Conservation (phyloP, 2,888 invertebrate species). For the Elysia crispata region DNA sequence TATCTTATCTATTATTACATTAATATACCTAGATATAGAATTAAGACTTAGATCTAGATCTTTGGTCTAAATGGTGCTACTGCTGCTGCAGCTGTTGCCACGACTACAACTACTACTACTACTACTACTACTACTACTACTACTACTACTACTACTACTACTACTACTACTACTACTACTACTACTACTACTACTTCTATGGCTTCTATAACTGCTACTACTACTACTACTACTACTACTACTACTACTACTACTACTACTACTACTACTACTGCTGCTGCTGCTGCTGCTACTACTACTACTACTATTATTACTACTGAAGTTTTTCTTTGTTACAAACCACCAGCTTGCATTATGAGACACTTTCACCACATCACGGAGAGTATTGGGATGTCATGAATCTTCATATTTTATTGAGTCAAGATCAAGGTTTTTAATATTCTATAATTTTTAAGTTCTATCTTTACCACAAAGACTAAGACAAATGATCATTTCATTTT, state of each 20-base stretch:
- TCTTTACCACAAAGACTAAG: too few relatives aligned
- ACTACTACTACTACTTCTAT: conserved; percentile 11
- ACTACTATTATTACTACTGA: not conserved
- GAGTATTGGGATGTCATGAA: too few relatives aligned
- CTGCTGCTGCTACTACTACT: conserved; percentile 10
- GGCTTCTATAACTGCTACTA: not conserved
- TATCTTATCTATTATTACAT: too few relatives aligned
- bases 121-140: conserved; percentile 15
- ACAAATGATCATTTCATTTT: too few relatives aligned
- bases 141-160: conserved; percentile 19
- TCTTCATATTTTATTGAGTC: too few relatives aligned
- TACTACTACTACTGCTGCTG: conserved; percentile 6
- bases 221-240: conserved; percentile 19
- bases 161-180: conserved; percentile 19
- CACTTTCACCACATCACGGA: too few relatives aligned
- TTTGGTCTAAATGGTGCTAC: not conserved
- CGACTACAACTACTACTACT: conserved; percentile 12
- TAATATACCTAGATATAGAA: too few relatives aligned
- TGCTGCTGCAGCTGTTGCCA: not conserved
- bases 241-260: conserved; percentile 19
- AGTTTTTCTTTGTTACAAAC: too few relatives aligned
- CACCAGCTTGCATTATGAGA: too few relatives aligned
- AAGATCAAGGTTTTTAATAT: too few relatives aligned
- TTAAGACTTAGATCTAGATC: too few relatives aligned
- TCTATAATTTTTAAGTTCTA: too few relatives aligned